A percentile compares a stretch with the other conserved stretches of the same genome.
Conservation (phyloP, 1,140 invertebrate genomes). For the Drosophila littoralis region DNA sequence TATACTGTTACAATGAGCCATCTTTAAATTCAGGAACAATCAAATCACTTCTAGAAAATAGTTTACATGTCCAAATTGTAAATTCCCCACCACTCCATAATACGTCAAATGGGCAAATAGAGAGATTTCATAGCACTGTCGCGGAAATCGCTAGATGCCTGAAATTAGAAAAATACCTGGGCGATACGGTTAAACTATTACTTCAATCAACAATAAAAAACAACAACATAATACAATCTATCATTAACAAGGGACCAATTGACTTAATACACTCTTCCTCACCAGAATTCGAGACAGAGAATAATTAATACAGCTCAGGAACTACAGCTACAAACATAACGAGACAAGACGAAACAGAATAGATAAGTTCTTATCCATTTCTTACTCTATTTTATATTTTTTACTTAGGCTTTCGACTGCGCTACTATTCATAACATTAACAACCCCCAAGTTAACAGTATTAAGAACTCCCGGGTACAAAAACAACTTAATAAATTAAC, state of each 20-base stretch:
- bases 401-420: neutral
- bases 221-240: conserved; percentile 38
- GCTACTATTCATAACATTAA: neutral
- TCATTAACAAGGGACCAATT: neutral
- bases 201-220: conserved; percentile 33
- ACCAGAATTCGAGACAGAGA: neutral
- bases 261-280: too few species aligned
- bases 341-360: neutral
- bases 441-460: neutral
- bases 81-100: conserved; percentile 33
- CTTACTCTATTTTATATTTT: neutral
- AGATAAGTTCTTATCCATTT: too few species aligned
- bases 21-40: neutral
- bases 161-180: conserved; percentile 32
- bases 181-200: conserved; percentile 34
- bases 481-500: too few species aligned
- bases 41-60: neutral
- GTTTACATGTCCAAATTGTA: conserved; percentile 6
- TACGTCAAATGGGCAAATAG: conserved; percentile 39
- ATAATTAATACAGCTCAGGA: neutral
- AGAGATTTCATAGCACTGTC: conserved; percentile 45
- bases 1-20: conserved; percentile 6
- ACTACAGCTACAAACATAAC: neutral
- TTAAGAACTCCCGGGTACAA: too few species aligned
- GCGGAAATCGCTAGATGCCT: conserved; percentile 37